Base-by-base conservation (phyloP, 2,113 vertebrate genomes). In the Lathamus discolor region DNA sequence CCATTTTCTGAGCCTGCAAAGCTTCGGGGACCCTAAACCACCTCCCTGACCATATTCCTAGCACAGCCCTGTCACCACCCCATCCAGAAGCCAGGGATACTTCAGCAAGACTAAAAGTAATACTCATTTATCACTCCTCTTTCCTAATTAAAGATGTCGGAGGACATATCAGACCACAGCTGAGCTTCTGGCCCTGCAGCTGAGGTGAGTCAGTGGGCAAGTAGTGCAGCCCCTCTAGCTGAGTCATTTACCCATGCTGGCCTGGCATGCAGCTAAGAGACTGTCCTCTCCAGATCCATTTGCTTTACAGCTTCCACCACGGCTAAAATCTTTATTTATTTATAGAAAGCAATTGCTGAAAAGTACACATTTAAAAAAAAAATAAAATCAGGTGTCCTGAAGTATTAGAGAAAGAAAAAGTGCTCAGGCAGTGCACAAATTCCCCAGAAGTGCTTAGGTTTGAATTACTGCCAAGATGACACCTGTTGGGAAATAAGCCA, bases 401-500 rank as follows among this genome's bases (percentile, higher is more conserved):
- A 33, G 51, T 35, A 24, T 73, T 27, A 88, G 28, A 52, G 52
- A 90, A 88, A 86, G 46, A 70, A 90, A 77, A 89, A 46, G 28
- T n/a, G 61, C 59, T 85, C 82, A 61, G 48, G 29, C 69, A 87
- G 63, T 24, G 17, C 39, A 86, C 48, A 78, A 63, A 43, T 33
- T 93, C 73, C 92, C 78, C 63, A 91, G 78, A 92, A 46, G 39
- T 83, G 54, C 33, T 88, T 57, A 59, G 77, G 31, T 66, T 8
- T 86, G 55, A 92, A 43, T 78, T 79, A 87, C 70, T 92, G 72
- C 74, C 89, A 82, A 84, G 63, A 92, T 67, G 61, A 92, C 75
- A 90, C 78, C 67, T 93, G 81, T 46, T 79, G 70, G 70, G 83
- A 96, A 92, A 95, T 80, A 89, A 90, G 54, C 82, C 35, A 88